phyloP scores from a whole-genome alignment of 2,797 vertebrate genomes.

The Leuciscus waleckii region DNA sequence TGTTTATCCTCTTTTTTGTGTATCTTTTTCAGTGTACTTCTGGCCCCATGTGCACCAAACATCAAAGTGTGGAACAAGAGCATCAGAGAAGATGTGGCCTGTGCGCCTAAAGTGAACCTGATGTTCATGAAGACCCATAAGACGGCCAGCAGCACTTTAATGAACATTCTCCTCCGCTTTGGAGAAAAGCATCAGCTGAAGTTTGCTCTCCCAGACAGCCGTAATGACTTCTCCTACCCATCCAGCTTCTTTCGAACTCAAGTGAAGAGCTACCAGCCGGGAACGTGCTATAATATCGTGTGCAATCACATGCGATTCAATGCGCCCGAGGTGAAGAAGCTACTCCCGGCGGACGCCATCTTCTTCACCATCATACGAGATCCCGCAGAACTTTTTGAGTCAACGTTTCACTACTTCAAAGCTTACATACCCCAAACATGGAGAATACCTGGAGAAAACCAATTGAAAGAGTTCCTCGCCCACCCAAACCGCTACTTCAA shows the following conservation, averaged over 20 bases:
- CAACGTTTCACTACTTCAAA: constrained; percentile 92
- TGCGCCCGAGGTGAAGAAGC: constrained; percentile 82
- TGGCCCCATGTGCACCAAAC: constrained; percentile 30
- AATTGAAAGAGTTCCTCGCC: constrained; percentile 83
- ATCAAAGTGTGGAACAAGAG: not conserved
- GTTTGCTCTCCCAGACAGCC: constrained; percentile 89
- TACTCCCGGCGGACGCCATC: constrained; percentile 79
- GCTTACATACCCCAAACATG: constrained; percentile 87
- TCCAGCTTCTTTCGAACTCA: constrained; percentile 83
- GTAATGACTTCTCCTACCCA: constrained; percentile 93
- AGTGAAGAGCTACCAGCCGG: constrained; percentile 87
- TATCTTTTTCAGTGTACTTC: constrained; percentile 7
- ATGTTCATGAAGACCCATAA: constrained; percentile 99
- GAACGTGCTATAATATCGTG: constrained; percentile 90
- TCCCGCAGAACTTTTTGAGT: constrained; percentile 91
- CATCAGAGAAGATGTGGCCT: constrained; percentile 56
- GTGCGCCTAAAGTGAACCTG: constrained; percentile 81
- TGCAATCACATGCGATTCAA: constrained; percentile 97
- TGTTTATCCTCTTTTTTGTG: not conserved
- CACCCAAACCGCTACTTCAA: constrained; percentile 83
- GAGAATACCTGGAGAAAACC: constrained; percentile 81
- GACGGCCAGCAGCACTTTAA: constrained; percentile 94
- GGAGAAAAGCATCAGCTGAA: constrained; percentile 88
- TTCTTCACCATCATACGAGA: constrained; percentile 91
- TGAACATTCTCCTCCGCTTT: constrained; percentile 94